Evolutionary conservation across 2,113 vertebrate genomes (phyloP).

Genomic region (Hypomesus transpacificus): DNA sequence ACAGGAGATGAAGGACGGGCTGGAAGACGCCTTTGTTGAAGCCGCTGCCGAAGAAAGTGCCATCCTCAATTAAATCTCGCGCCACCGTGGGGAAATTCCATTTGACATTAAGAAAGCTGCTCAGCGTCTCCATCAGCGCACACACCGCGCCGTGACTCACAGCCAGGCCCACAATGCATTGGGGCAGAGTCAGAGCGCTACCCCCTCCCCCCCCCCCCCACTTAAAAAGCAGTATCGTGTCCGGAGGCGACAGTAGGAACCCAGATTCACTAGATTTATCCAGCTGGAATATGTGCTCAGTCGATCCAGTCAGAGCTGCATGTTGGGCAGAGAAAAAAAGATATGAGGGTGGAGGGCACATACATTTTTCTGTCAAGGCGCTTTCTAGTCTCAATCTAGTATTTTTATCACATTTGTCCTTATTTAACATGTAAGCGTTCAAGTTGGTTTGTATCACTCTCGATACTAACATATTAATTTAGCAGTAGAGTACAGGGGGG

Average conservation of each 20-base stretch:
- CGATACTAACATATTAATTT: too few species aligned
- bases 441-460: too few species aligned
- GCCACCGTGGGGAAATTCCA: slow-evolving; percentile 45
- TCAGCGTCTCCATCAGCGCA: slow-evolving; percentile 47
- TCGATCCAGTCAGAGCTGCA: too few species aligned
- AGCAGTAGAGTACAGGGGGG: too few species aligned
- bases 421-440: too few species aligned
- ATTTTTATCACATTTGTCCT: too few species aligned
- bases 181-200: slow-evolving; percentile 21
- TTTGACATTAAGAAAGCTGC: slow-evolving; percentile 48
- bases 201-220: slow-evolving; percentile 14
- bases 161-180: slow-evolving; percentile 42
- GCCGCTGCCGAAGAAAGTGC: slow-evolving; percentile 39
- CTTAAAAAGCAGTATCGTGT: slow-evolving; percentile 40
- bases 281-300: too few species aligned
- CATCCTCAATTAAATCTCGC: slow-evolving; percentile 47
- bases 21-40: slow-evolving; percentile 30
- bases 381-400: too few species aligned
- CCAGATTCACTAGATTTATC: too few species aligned
- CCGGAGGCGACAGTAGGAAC: slow-evolving; percentile 38
- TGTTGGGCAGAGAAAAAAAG: too few species aligned
- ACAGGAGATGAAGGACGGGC: slow-evolving; percentile 31
- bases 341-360: too few species aligned
- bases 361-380: too few species aligned
- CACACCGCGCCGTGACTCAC: slow-evolving; percentile 48